Base-by-base conservation (phyloP, 2,113 vertebrate genomes). In the Callithrix jacchus region DNA sequence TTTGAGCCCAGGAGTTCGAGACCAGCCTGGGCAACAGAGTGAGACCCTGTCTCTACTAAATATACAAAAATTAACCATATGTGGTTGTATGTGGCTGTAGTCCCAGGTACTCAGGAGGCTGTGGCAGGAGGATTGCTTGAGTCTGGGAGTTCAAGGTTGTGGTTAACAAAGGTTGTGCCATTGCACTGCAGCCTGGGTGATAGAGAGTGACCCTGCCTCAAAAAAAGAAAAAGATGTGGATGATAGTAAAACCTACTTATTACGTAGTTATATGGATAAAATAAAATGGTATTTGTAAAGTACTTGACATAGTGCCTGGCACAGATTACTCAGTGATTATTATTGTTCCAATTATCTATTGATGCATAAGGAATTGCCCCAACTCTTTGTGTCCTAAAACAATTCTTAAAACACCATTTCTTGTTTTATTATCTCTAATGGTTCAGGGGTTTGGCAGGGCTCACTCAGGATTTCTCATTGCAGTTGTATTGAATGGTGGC, bases 241-340 rank as follows among this genome's bases (percentile, higher is more conserved):
- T 74, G 64, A 61, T 95, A 49, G 42, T 71, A 88, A 49, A 14
- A 68, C 20, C 54, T 74, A 89, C 70, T 86, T 49, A 56, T 96
- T 94, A 80, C 92, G 20, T 81, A 82, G 30, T 58, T 90, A 76
- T 90, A 35, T 86, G 45, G 35, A 80, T 81, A 64, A 96, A 68
- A 89, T 92, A 47, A 89, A 89, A 58, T 81, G 21, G 45, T 93
- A 49, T 37, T 81, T 42, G 52, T 66, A 90, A 49, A 80, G 68
- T 13, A 74, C 16, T 95, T 74, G 54, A 37, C 73, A 86, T 21
- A 52, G 74, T 76, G 35, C 73, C 37, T 23, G 27, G 16, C 45
- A 81, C 37, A 42, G 20, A 80, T 27, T 54, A 40, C 10, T 94
- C 54, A 37, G 27, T 80, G 47, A 23, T 84, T 88, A 30, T 92